Base-by-base conservation (phyloP, 1,140 invertebrate genomes). In the Psilanteris sp. region DNA sequence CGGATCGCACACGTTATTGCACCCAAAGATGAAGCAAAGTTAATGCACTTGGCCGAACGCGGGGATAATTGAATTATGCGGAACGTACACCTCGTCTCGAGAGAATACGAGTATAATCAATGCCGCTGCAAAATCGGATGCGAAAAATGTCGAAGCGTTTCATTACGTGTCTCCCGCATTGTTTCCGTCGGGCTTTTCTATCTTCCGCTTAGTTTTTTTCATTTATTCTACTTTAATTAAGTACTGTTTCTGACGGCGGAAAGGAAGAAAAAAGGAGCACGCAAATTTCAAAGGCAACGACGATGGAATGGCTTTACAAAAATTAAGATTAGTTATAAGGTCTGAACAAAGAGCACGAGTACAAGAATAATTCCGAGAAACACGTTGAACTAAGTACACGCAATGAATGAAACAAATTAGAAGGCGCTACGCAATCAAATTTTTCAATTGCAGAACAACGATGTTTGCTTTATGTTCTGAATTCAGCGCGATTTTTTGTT, bases 21-120 rank as follows among this genome's bases (percentile, higher is more conserved):
- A 15, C 57, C 34, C 13, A 46, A 54, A 73, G 70, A 73, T 73
- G 70, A 66, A 74, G 59, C 70, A 73, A 64, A 66, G 70, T 66
- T 73, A 66, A 66, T 73, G 70, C 61, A 73, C 70, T 48, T 59
- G 34, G 54, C 41, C 44, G 50, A 59, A 59, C 44, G 52, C 59
- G 36, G 31, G 39, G 37, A 61, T 66, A 52, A 74, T 66, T 74
- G 54, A 61, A 74, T 74, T 74, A 66, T 66, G 61, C 59, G 71
- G 43, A 74, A 66, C 54, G 46, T 37, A 61, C 61, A 73, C 50
- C 64, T 55, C 20, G 57, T 27, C 50, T 72, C 50, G 31, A 18
- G 37, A 52, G 50, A 70, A 59, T 59, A 55, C 57, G 67, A 64
- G 68, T 54, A 50, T 72, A 72, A 72, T 72, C 68, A 55, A 62